Base-by-base conservation (phyloP, 2,888 invertebrate species). In the Drosophila histrio region DNA sequence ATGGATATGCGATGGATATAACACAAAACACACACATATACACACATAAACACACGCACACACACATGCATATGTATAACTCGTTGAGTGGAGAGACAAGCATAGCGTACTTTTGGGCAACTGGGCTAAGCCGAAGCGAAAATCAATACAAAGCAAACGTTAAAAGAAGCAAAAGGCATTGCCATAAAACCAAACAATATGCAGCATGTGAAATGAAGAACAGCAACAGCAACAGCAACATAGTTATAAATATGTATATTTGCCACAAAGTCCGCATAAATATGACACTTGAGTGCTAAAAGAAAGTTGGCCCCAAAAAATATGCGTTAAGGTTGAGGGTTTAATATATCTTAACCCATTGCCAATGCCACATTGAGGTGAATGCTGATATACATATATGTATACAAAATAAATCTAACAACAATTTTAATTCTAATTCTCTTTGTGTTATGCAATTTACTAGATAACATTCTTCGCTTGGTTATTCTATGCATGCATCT, bases 231-330 rank as follows among this genome's bases (percentile, higher is more conserved):
- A 59, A 65, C 17, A 44, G 46, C 17, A 13, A 53, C 9, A 36
- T 24, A 6, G 17, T 4, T 9, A 24, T n/a, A 19, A 2, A 47
- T 52, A 59, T 41, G 26, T 49, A 57, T 56, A 65, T 67, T 66
- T 70, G 70, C 78, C 58, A 57, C 78, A 70, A 78, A 73, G 66
- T 73, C 52, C 62, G 65, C 76, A 73, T 77, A 76, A 76, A 77
- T 77, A 70, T 59, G 65, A 69, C 62, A 60, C 70, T 70, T 54
- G 62, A 78, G 56, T 43, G 53, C 11, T 24, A 38, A 54, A 58
- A 47, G 38, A 49, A 50, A 71, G 36, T 60, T 65, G 52, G 41
- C 56, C 52, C 54, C 38, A 34, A 56, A 49, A 62, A 36, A 24
- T 9, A 36, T 36, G 46, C 56, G 62, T 58, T 41, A 54, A 69